A percentile compares a stretch with the other conserved stretches of the same genome.
phyloP scores from a whole-genome alignment of 2,113 vertebrate species.

The Boulengeromyrus knoepffleri region DNA sequence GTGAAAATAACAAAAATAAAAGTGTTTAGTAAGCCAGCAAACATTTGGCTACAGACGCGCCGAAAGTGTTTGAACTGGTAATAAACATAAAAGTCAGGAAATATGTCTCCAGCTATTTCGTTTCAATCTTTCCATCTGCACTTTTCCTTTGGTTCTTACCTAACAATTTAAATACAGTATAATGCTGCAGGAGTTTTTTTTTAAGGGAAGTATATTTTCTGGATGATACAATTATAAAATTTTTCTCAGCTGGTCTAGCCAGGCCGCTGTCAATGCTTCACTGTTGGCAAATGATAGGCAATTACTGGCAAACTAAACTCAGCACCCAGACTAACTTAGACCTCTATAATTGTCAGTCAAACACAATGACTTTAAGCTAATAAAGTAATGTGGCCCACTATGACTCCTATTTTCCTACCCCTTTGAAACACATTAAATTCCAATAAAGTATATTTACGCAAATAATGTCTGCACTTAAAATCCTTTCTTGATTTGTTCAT shows the following conservation, averaged over 20 bases:
- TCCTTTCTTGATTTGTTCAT: neutral
- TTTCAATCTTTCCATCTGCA: neutral
- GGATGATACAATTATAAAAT: neutral
- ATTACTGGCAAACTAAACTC: neutral
- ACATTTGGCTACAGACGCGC: neutral
- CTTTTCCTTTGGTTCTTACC: neutral
- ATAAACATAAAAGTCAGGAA: neutral
- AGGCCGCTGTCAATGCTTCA: neutral
- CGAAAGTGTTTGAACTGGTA: neutral
- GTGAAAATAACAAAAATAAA: neutral
- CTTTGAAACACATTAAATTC: neutral
- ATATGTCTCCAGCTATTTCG: neutral
- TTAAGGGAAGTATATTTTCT: neutral
- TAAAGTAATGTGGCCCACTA: neutral
- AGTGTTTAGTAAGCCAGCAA: neutral
- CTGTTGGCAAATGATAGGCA: neutral
- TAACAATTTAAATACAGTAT: neutral
- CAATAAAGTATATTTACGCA: neutral
- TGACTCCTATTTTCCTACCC: neutral
- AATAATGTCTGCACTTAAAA: neutral
- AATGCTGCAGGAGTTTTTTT: neutral
- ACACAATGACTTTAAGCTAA: neutral
- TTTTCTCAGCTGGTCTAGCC: neutral
- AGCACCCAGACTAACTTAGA: neutral
- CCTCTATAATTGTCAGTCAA: neutral